These are phyloP conservation scores for Trogon melanurus DNA, from an alignment of 2,113 vertebrate species.

Conservation along the genomic window DNA sequence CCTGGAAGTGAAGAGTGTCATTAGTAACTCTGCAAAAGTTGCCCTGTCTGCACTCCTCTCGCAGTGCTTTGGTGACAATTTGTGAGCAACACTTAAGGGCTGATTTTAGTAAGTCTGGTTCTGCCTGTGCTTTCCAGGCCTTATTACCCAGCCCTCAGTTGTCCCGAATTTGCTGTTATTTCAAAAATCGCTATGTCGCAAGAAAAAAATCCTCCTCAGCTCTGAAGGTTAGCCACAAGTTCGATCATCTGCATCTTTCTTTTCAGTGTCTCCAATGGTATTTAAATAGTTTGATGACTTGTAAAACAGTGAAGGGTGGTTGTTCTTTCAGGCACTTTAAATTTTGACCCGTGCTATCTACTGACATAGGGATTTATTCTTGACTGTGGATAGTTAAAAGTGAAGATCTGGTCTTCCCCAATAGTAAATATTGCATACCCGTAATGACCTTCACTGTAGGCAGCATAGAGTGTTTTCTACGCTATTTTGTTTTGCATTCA, in stretches of 20 bases:
- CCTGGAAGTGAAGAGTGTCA: background rate
- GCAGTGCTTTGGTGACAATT: conserved; percentile 13
- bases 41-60: conserved; percentile 22
- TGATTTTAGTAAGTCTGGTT: background rate
- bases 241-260: background rate
- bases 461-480: background rate
- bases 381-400: background rate
- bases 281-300: background rate
- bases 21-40: conserved; percentile 4
- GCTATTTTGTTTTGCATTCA: background rate
- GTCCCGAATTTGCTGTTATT: background rate
- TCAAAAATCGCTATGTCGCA: background rate
- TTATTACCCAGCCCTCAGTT: background rate
- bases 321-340: background rate
- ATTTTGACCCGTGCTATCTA: background rate
- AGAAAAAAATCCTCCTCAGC: background rate
- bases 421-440: background rate
- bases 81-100: background rate
- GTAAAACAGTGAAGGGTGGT: background rate
- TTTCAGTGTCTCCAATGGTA: background rate
- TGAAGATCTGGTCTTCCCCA: background rate
- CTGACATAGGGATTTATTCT: background rate
- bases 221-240: background rate
- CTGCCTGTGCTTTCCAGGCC: background rate
- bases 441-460: background rate